Conservation (phyloP, 2,888 invertebrate species). For the Saturnia japonica region DNA sequence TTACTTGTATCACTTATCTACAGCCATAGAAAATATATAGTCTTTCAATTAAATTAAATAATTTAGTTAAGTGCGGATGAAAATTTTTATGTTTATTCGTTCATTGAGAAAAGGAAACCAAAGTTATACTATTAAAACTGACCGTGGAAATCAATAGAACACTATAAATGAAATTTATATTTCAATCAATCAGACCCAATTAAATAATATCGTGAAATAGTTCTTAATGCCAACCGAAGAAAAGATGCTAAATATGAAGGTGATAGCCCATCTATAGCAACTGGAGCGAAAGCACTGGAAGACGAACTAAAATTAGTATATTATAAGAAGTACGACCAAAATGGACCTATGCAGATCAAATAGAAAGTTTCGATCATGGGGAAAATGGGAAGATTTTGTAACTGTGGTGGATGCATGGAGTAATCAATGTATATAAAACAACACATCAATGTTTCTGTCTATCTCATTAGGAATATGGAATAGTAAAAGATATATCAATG, state of each 20-base stretch:
- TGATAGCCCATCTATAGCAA: not conserved
- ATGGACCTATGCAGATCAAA: not conserved
- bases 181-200: too few species aligned
- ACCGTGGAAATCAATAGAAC: too few species aligned
- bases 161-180: too few species aligned
- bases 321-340: too few species aligned
- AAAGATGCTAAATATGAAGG: not conserved
- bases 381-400: not conserved
- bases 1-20: not conserved
- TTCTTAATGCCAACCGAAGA: not conserved
- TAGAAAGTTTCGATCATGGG: not conserved
- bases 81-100: not conserved
- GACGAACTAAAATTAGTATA: not conserved
- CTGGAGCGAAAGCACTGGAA: not conserved
- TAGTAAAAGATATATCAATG: not conserved
- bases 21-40: not conserved
- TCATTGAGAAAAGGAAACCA: too few species aligned
- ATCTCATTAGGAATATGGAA: not conserved
- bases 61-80: not conserved
- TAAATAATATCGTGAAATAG: not conserved
- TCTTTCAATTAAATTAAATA: not conserved
- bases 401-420: not conserved
- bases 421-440: not conserved
- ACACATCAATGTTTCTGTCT: not conserved
- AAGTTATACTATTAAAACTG: too few species aligned